Base-by-base conservation (phyloP, 2,113 vertebrate genomes). In the Nycticorax nycticorax region DNA sequence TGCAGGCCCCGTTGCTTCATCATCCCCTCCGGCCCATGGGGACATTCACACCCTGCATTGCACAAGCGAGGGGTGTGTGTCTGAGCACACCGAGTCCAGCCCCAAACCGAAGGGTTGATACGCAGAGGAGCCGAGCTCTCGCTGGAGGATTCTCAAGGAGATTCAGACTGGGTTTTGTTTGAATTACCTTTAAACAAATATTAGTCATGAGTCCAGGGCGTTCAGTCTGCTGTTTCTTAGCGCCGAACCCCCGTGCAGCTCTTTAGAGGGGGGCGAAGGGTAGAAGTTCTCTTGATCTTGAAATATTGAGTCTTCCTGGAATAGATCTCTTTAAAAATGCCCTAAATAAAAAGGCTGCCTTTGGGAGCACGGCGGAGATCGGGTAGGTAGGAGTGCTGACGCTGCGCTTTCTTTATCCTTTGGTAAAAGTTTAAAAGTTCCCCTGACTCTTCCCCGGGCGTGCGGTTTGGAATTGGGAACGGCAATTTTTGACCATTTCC, bases 171-270 rank as follows among this genome's bases (percentile, higher is more conserved):
- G 0, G 48, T 79, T 62, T 9, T 43, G 52, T n/a, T 56, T 64
- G 80, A 43, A 26, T 80, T 71, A 6, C 76, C 86, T 30, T 64
- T 52, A 64, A 60, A 55, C 39, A 71, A 71, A 80, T 48, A 59
- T 84, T 8, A 33, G 18, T 48, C 43, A 0, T 3, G 67, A 88
- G 26, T 21, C 20, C 35, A 15, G 60, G 83, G 45, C 2, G 1
- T 88, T 60, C 48, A 26, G 28, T 14, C 59, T 60, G 85, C n/a
- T 37, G 0, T 62, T 91, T 50, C 87, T 52, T 72, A n/a, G 23
- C 10, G 1, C 4, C 1, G 52, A 78, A 57, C 75, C 50, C 41
- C 39, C 2, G 0, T 1, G 1, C 28, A 47, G 32, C 72, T 83
- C 66, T 48, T 32, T n/a, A 41, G 77, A 62, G 55, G 73, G 45